Conservation (phyloP, 1,140 invertebrate genomes). For the Drosophila jambulina region DNA sequence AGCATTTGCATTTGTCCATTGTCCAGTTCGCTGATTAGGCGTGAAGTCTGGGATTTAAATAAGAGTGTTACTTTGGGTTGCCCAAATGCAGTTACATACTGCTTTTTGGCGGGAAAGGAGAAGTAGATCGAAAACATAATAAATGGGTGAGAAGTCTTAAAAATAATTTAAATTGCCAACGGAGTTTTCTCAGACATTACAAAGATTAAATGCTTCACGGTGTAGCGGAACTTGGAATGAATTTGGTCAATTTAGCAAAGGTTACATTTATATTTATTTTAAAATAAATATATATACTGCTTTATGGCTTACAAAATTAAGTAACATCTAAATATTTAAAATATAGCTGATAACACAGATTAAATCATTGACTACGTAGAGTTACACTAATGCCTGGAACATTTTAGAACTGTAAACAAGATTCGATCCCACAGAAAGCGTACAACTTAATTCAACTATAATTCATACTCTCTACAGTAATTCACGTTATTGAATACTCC, state of each 20-base stretch:
- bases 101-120: constrained; percentile 66
- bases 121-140: background rate
- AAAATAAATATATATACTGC: too few relatives aligned
- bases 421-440: background rate
- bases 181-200: background rate
- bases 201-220: background rate
- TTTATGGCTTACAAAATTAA: too few relatives aligned
- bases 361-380: too few relatives aligned
- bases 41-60: constrained; percentile 78
- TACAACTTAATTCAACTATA: background rate
- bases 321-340: background rate
- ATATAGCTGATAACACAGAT: too few relatives aligned
- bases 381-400: too few relatives aligned
- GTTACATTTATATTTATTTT: background rate
- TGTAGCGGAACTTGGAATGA: background rate
- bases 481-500: constrained; percentile 6
- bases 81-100: constrained; percentile 26
- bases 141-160: background rate
- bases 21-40: constrained; percentile 73
- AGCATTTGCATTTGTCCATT: constrained; percentile 65
- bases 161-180: background rate
- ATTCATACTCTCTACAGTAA: background rate
- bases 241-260: background rate
- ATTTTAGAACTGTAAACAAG: background rate
- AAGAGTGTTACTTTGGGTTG: constrained; percentile 42